Evolutionary conservation across 2,113 vertebrate genomes (phyloP).

Genomic region (Archocentrus centrarchus): DNA sequence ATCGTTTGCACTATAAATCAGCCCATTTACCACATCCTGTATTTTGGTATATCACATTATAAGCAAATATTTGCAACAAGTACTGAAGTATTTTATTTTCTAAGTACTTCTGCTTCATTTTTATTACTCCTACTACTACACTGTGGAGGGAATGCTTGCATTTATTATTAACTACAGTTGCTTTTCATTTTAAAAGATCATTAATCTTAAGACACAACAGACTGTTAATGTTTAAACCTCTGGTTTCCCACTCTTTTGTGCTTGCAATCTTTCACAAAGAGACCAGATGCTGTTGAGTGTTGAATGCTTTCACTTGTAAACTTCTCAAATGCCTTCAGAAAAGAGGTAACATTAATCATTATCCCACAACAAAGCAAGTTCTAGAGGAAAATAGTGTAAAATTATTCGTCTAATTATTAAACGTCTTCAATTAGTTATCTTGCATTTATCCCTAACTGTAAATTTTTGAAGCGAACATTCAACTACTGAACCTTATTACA

Average conservation of each 20-base stretch:
- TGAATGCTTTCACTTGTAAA: constrained; percentile 5
- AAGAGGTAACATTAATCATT: not conserved
- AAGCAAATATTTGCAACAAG: constrained; percentile 23
- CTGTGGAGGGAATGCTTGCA: not conserved
- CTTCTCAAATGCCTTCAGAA: not conserved
- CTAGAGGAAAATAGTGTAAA: not conserved
- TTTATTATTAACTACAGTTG: not conserved
- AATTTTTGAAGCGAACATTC: not conserved
- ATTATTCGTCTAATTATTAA: no score
- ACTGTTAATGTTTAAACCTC: constrained; percentile 1
- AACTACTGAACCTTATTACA: not conserved
- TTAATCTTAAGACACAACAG: not conserved
- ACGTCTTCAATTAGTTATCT: not conserved
- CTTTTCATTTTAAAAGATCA: not conserved
- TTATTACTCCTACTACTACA: not conserved
- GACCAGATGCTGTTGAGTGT: not conserved
- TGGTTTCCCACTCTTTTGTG: not conserved
- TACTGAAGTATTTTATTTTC: not conserved
- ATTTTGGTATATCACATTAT: constrained; percentile 32
- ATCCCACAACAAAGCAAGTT: not conserved
- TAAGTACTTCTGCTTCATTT: not conserved
- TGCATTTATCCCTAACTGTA: not conserved
- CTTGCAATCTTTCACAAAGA: not conserved
- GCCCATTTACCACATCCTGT: constrained; percentile 18
- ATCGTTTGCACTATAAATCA: constrained; percentile 50